Evolutionary conservation across 2,113 vertebrate genomes (phyloP).

Genomic region (Ctenomys sociabilis): DNA sequence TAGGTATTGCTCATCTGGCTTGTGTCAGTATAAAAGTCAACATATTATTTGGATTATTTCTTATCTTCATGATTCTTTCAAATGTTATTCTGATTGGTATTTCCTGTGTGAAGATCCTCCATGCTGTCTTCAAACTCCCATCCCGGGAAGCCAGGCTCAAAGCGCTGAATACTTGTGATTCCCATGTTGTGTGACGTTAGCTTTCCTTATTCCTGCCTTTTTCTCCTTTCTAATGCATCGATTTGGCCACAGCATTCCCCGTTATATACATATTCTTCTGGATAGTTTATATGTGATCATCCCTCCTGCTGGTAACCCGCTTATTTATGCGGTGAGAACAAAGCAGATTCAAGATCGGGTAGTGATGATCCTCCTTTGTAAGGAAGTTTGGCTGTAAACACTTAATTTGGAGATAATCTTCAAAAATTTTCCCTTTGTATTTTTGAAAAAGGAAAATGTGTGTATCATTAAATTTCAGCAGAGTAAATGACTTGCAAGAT

Average conservation of each 20-base stretch:
- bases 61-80: background rate
- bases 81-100: background rate
- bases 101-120: conserved; percentile 55
- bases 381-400: conserved; percentile 2
- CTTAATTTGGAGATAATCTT: background rate
- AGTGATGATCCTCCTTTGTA: conserved; percentile 23
- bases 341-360: conserved; percentile 16
- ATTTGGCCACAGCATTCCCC: conserved; percentile 35
- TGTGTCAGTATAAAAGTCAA: background rate
- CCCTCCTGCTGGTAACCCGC: conserved; percentile 35
- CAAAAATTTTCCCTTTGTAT: background rate
- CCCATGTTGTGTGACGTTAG: background rate
- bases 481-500: background rate
- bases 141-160: conserved; percentile 44
- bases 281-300: conserved; percentile 64
- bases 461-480: background rate
- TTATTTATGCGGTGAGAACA: conserved; percentile 57
- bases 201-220: background rate
- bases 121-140: background rate
- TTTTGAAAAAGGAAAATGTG: background rate
- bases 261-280: conserved; percentile 32
- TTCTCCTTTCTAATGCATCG: background rate
- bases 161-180: conserved; percentile 65
- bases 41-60: background rate
- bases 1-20: conserved; percentile 57